Base-by-base conservation (phyloP, 2,113 vertebrate species). In the Tenebrosternarchus preto region DNA sequence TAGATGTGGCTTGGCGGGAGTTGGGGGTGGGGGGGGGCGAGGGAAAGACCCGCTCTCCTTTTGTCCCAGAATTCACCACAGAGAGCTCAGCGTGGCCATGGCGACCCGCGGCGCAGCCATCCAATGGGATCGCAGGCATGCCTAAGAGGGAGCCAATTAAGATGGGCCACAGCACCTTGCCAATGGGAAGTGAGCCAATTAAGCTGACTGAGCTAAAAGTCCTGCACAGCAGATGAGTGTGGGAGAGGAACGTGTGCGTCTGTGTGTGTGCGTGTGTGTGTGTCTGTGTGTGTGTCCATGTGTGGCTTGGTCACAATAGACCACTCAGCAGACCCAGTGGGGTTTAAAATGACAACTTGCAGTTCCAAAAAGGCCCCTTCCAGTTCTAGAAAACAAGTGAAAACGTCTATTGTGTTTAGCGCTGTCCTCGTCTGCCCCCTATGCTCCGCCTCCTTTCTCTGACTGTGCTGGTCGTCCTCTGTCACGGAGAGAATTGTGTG, bases 121-220 rank as follows among this genome's bases (percentile, higher is more conserved):
- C 92, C 90, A 93, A 92, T 90, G 82, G 85, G 86, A 91, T 86
- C 88, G 89, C 86, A 85, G 81, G 83, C 76, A 80, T 80, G 72
- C 84, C 87, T 90, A 87, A 89, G 88, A 90, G 85, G 82, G 77
- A 91, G 88, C 88, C 91, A 92, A 92, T 92, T 93, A 92, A 82
- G 80, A 90, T 78, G 77, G 82, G 88, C 77, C 73, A 24, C 88
- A 86, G 86, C 86, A 85, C 88, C 78, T 90, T 57, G 80, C 88
- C 87, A 83, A 92, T 88, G 88, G 90, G 90, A 93, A 86, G 87
- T 5, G 43, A 87, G 90, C 91, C 91, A 93, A 92, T 93, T 92
- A 93, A 89, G 87, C 88, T 89, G 90, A 90, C 86, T 80, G 87
- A 89, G 87, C 83, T 83, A 67, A 88, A 86, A 86, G 78, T 73